These are phyloP conservation scores for Megaleporinus macrocephalus DNA, from an alignment of 2,113 vertebrate species.

Conservation along the genomic window DNA sequence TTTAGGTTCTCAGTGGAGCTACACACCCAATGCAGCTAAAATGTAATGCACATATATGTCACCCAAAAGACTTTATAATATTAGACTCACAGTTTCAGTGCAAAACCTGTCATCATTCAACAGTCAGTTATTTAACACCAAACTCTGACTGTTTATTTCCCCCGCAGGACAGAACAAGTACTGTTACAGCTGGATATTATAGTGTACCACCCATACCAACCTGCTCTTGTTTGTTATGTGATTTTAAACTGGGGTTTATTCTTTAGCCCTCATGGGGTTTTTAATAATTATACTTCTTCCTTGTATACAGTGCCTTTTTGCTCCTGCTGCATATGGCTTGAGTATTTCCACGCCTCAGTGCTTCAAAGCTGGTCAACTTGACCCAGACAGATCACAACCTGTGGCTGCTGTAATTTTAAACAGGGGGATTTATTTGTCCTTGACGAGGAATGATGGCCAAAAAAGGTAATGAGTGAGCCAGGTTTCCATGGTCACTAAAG, in stretches of 20 bases:
- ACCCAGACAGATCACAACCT: conserved; percentile 25
- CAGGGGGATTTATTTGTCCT: conserved; percentile 11
- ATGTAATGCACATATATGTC: no score
- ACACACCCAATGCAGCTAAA: no score
- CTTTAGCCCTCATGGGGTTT: neutral
- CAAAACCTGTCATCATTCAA: no score
- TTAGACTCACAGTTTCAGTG: no score
- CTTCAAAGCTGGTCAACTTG: conserved; percentile 13
- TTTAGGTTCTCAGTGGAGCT: no score
- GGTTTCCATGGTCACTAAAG: conserved; percentile 60
- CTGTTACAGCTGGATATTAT: no score
- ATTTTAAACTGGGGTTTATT: neutral
- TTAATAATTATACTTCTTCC: conserved; percentile 21
- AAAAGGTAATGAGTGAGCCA: conserved; percentile 43
- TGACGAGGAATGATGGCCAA: conserved; percentile 9
- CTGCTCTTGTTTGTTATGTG: neutral
- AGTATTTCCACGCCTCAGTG: neutral
- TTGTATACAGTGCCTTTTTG: neutral
- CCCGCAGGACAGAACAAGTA: no score
- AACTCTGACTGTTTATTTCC: no score
- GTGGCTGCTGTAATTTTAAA: neutral
- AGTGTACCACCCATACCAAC: no score
- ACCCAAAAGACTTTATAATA: no score
- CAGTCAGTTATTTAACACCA: no score
- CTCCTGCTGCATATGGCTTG: neutral